A percentile compares a stretch with the other conserved stretches of the same genome.
These are phyloP conservation scores for Umimayanthus kanabou DNA, from an alignment of 92 coral and sea anemone species.

Conservation along the genomic window DNA sequence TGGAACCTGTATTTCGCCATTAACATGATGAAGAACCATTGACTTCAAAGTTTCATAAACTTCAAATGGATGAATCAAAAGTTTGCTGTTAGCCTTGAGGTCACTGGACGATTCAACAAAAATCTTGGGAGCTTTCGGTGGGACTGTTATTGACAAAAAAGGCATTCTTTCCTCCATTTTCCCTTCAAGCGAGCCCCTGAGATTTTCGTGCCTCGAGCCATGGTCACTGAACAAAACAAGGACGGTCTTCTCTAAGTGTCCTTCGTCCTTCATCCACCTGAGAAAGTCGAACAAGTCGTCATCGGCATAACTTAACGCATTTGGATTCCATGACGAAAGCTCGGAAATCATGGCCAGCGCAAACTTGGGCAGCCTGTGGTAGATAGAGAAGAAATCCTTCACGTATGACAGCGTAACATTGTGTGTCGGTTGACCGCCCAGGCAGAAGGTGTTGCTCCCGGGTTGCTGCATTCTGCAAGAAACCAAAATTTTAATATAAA, in stretches of 20 bases:
- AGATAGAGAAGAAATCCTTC: slow-evolving; percentile 68
- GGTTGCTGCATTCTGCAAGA: slow-evolving; percentile 37
- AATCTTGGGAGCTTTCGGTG: slow-evolving; percentile 59
- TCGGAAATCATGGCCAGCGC: slow-evolving; percentile 73
- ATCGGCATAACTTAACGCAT: slow-evolving; percentile 63
- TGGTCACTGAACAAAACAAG: slow-evolving; percentile 76
- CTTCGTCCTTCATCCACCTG: slow-evolving; percentile 66
- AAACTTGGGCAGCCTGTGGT: slow-evolving; percentile 70
- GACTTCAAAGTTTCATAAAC: slow-evolving; percentile 75
- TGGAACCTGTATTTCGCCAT: not conserved
- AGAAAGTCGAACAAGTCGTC: slow-evolving; percentile 64
- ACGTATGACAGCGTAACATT: slow-evolving; percentile 69
- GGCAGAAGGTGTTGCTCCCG: slow-evolving; percentile 65
- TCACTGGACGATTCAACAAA: slow-evolving; percentile 43
- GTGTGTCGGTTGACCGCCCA: slow-evolving; percentile 75
- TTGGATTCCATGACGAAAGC: slow-evolving; percentile 69
- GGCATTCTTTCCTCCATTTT: slow-evolving; percentile 87
- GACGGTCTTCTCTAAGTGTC: slow-evolving; percentile 72
- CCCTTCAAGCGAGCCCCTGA: slow-evolving; percentile 75
- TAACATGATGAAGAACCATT: slow-evolving; percentile 37
- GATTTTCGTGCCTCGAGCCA: slow-evolving; percentile 60
- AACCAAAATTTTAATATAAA: not conserved
- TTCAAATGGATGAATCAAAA: slow-evolving; percentile 66
- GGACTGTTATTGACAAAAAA: slow-evolving; percentile 70
- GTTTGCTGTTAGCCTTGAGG: slow-evolving; percentile 62